Conservation (phyloP, 2,113 vertebrate species). For the Colinus virginianus region DNA sequence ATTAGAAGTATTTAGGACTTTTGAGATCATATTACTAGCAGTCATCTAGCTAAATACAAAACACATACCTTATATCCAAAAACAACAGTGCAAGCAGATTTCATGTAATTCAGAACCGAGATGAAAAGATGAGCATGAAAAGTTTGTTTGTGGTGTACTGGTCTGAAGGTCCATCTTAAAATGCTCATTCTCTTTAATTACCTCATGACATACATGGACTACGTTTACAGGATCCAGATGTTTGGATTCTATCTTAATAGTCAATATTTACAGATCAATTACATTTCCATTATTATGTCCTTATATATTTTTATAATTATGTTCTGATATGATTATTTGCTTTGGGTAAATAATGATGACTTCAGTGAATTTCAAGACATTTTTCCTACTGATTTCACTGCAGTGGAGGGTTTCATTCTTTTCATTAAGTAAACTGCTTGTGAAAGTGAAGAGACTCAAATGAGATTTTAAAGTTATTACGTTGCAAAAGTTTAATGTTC, state of each 20-base stretch:
- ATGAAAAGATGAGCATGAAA: background rate
- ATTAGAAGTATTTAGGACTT: background rate
- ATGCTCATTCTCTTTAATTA: background rate
- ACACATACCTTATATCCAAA: background rate
- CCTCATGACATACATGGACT: background rate
- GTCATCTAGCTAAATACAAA: background rate
- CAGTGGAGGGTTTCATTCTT: background rate
- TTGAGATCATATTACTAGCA: background rate
- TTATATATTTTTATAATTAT: background rate
- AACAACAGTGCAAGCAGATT: background rate
- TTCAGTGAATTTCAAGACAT: background rate
- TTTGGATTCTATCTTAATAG: background rate
- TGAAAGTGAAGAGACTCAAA: background rate
- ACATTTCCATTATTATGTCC: background rate
- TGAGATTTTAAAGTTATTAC: background rate
- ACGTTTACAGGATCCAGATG: background rate
- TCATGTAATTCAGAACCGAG: background rate
- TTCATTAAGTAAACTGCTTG: background rate
- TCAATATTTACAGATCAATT: background rate
- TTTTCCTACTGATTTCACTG: background rate
- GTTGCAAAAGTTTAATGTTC: background rate
- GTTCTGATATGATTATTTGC: fast-evolving
- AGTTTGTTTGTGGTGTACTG: fast-evolving
- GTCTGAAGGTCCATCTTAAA: background rate
- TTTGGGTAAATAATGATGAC: background rate